A percentile compares a stretch with the other conserved stretches of the same genome.
phyloP scores from a whole-genome alignment of 2,113 vertebrate species.

The Oryzias melastigma region DNA sequence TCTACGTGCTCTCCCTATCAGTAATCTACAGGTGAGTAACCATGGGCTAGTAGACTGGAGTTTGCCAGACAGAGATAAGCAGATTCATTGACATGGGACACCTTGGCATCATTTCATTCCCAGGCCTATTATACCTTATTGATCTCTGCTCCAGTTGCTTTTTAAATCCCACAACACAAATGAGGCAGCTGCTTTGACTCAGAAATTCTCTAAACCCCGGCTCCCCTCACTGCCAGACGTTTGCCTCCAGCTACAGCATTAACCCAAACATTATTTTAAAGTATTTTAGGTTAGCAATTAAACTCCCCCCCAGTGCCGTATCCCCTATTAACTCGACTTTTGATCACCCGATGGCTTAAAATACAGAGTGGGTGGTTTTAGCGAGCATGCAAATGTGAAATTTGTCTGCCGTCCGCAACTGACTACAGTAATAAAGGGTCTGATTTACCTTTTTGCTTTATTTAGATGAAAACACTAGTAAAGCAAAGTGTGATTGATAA shows the following conservation, averaged over 20 bases:
- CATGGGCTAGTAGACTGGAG: conserved; percentile 39
- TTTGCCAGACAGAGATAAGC: conserved; percentile 75
- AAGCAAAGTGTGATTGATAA: conserved; percentile 37
- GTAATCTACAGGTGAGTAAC: conserved; percentile 72
- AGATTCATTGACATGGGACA: conserved; percentile 75
- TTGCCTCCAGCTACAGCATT: conserved; percentile 40
- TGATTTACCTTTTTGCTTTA: conserved; percentile 34
- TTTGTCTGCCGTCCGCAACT: conserved; percentile 49
- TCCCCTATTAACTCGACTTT: conserved; percentile 65
- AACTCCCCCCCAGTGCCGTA: conserved; percentile 54
- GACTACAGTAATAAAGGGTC: conserved; percentile 49
- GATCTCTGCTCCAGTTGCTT: conserved; percentile 65
- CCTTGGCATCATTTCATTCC: conserved; percentile 71
- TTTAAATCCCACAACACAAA: conserved; percentile 64
- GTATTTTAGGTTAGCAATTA: conserved; percentile 67
- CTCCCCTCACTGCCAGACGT: conserved; percentile 23
- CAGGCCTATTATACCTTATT: conserved; percentile 74
- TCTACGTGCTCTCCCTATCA: conserved; percentile 48
- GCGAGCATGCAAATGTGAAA: conserved; percentile 63
- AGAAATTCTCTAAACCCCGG: conserved; percentile 38
- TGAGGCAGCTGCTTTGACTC: conserved; percentile 56
- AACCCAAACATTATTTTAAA: conserved; percentile 57
- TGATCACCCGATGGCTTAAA: conserved; percentile 63
- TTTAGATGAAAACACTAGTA: conserved; percentile 32
- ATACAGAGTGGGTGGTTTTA: conserved; percentile 61